Conservation (phyloP, 2,888 invertebrate species). For the Lasioglossum marginatum region DNA sequence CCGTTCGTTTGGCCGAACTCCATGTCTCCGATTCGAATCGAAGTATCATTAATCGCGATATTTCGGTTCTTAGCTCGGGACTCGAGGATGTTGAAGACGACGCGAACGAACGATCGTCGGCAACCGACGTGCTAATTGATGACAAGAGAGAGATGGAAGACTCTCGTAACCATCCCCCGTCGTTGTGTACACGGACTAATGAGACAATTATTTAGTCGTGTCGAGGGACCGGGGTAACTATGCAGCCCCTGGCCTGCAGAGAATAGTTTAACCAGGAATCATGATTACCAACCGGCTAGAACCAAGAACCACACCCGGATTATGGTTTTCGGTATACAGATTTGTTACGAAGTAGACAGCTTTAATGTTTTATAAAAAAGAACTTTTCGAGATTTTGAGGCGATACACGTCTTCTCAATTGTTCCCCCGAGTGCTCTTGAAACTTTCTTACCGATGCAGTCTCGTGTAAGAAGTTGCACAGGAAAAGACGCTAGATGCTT, state of each 20-base stretch:
- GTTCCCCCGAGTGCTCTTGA: neutral
- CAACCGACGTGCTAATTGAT: slow-evolving; percentile 1
- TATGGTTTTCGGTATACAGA: neutral
- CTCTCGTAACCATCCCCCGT: slow-evolving; percentile 12
- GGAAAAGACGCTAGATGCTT: neutral
- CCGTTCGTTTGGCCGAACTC: slow-evolving; percentile 36
- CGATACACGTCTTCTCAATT: neutral
- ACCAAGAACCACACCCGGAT: neutral
- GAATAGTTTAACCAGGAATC: slow-evolving; percentile 39
- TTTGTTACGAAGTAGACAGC: neutral
- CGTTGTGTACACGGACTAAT: slow-evolving; percentile 28
- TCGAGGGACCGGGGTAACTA: slow-evolving; percentile 21
- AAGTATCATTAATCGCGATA: slow-evolving; percentile 35
- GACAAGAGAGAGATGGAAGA: neutral
- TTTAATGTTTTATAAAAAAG: neutral
- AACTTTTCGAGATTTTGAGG: neutral
- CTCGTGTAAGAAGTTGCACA: neutral
- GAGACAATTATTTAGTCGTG: slow-evolving; percentile 58
- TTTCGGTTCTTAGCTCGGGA: slow-evolving; percentile 10
- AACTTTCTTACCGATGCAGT: neutral
- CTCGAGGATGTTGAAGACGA: neutral
- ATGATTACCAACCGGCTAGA: slow-evolving; percentile 27
- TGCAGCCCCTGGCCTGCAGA: slow-evolving; percentile 21
- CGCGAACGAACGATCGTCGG: neutral
- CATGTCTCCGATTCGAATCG: slow-evolving; percentile 29